A percentile compares a stretch with the other conserved stretches of the same genome.
These are phyloP conservation scores for Ceramica pisi DNA, from an alignment of 2,888 invertebrate genomes.

Conservation along the genomic window DNA sequence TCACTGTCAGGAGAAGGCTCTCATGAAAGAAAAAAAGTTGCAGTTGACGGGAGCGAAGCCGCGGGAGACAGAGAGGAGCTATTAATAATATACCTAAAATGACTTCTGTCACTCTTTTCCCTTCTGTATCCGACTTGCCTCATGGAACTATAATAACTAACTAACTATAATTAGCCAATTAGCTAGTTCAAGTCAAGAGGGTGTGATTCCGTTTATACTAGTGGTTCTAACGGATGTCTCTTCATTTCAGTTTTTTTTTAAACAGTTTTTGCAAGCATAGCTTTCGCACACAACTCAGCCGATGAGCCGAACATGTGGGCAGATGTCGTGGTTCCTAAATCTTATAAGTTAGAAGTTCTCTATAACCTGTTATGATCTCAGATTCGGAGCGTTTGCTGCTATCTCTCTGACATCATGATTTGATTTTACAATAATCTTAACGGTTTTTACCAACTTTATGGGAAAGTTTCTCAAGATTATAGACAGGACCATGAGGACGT, in stretches of 20 bases:
- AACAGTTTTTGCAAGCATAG: conserved; percentile 22
- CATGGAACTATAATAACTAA: no score
- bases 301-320: conserved; percentile 11
- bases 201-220: conserved; percentile 18
- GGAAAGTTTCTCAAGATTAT: no score
- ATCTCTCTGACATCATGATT: neutral
- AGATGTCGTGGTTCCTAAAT: conserved; percentile 17
- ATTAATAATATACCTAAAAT: no score
- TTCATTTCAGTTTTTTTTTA: conserved; percentile 29
- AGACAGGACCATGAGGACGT: neutral
- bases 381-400: neutral
- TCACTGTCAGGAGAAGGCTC: no score
- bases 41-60: no score
- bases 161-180: conserved; percentile 58
- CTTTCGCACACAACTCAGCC: conserved; percentile 1
- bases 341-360: neutral
- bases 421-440: neutral
- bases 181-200: conserved; percentile 39
- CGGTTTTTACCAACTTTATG: neutral
- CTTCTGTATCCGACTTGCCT: neutral
- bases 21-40: no score
- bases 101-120: neutral
- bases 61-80: no score
- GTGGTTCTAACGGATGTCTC: conserved; percentile 30
- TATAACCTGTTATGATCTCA: neutral